A percentile compares a stretch with the other conserved stretches of the same genome.
phyloP scores from a whole-genome alignment of 2,888 invertebrate genomes.

The Tiphia femorata region DNA sequence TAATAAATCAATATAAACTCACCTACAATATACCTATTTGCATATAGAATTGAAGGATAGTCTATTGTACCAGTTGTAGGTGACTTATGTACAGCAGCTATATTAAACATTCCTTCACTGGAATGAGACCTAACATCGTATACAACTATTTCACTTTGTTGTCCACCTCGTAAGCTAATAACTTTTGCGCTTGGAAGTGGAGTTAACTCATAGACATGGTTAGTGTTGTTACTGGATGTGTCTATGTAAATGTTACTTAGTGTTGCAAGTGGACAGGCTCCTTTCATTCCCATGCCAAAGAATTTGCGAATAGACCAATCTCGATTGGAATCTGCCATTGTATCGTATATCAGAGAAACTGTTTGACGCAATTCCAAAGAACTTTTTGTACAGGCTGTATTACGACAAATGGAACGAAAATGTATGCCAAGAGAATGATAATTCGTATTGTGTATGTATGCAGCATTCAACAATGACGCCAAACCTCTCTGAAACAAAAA shows the following conservation, averaged over 20 bases:
- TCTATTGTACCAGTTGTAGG: constrained; percentile 71
- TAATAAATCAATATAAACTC: constrained; percentile 15
- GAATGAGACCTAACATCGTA: constrained; percentile 75
- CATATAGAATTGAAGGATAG: constrained; percentile 79
- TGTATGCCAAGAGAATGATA: constrained; percentile 93
- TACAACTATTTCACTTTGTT: constrained; percentile 76
- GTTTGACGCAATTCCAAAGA: constrained; percentile 87
- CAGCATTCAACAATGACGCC: constrained; percentile 89
- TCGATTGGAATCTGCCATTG: constrained; percentile 71
- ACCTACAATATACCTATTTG: constrained; percentile 83
- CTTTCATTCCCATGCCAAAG: constrained; percentile 88
- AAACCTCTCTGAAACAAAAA: constrained; percentile 77
- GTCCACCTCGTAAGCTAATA: constrained; percentile 78
- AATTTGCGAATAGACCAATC: constrained; percentile 91
- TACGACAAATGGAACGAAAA: constrained; percentile 83
- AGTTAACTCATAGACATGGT: constrained; percentile 75
- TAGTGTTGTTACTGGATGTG: constrained; percentile 74
- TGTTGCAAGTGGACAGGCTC: constrained; percentile 85
- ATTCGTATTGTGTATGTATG: constrained; percentile 90
- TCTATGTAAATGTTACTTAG: constrained; percentile 87
- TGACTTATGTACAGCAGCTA: constrained; percentile 74
- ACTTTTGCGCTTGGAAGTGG: constrained; percentile 75
- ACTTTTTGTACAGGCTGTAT: constrained; percentile 73
- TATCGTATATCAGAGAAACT: constrained; percentile 89
- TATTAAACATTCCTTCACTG: constrained; percentile 74